phyloP scores from a whole-genome alignment of 37 sponge, comb jelly and placozoan genomes.

The Diacarnus erythraeanus region DNA sequence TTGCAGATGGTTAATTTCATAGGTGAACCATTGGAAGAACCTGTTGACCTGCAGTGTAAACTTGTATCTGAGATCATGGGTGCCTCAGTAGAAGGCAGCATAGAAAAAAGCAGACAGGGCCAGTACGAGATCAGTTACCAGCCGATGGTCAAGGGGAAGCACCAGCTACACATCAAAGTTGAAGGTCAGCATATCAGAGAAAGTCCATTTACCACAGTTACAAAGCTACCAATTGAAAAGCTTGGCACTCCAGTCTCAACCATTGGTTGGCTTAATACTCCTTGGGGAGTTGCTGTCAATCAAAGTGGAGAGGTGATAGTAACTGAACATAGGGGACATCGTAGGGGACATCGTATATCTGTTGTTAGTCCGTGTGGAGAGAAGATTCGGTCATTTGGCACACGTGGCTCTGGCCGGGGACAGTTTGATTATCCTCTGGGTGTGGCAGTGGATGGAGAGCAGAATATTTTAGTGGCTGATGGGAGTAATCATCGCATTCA shows the following conservation, averaged over 20 bases:
- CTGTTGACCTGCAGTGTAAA: constrained; percentile 4
- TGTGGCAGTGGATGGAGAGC: neutral
- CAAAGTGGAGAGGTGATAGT: too few species aligned
- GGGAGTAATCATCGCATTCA: too few species aligned
- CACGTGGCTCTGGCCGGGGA: too few species aligned
- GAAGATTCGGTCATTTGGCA: too few species aligned
- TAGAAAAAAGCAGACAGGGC: neutral
- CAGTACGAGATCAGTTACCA: too few species aligned
- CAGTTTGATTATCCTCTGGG: constrained; percentile 37
- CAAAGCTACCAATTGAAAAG: too few species aligned
- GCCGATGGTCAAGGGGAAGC: too few species aligned
- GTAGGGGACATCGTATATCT: constrained; percentile 13
- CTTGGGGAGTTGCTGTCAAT: neutral
- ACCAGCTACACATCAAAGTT: too few species aligned
- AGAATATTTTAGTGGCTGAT: neutral
- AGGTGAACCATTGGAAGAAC: neutral
- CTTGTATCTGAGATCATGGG: neutral
- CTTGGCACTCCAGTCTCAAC: too few species aligned
- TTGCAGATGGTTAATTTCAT: constrained; percentile 3
- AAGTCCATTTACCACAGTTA: too few species aligned
- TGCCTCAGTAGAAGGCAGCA: neutral
- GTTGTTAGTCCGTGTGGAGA: constrained; percentile 40
- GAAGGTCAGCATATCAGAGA: too few species aligned
- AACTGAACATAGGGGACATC: constrained; percentile 37
- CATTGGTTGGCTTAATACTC: too few species aligned